Base-by-base conservation (phyloP, 2,113 vertebrate genomes). In the Sapayoa aenigma region DNA sequence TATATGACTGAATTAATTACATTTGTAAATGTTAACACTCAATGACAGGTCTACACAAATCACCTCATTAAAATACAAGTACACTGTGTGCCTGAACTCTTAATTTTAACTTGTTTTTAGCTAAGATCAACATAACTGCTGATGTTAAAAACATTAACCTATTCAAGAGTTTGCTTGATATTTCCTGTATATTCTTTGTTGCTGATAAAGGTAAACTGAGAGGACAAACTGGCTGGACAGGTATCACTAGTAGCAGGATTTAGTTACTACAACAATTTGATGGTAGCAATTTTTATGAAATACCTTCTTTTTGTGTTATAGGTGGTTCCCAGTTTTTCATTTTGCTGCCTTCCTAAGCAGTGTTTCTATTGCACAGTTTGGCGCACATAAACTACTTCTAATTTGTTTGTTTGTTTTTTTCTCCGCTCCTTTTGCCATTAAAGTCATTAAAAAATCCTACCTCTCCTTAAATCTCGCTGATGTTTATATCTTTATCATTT, bases 21-120 rank as follows among this genome's bases (percentile, higher is more conserved):
- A 96, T 97, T 97, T 97, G 75, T 93, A 97, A 97, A 97, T 97
- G 93, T 73, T 97, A 96, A 97, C 93, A 85, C 63, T 97, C 93
- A 96, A 78, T 93, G 92, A 68, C 82, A 95, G 87, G 79, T 95
- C 95, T 95, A 93, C 91, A 95, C 94, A 96, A 97, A 93, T 87
- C 62, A 60, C 81, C 63, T 94, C 71, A 81, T 95, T 96, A 96
- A 97, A 97, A 96, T 89, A 82, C 91, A 93, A 93, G 90, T 89
- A 92, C 85, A 63, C 28, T 87, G 76, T 96, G 86, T 77, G 60
- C 73, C 93, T 75, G 67, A 94, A 91, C 41, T 82, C 89, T 93
- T 96, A 94, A 91, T 96, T 90, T 84, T 93, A 44, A 76, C 91
- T 95, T 2, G 1, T 76, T 97, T 95, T 96, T 93, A 95, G 56